Evolutionary conservation across 2,888 invertebrate species (phyloP).

Genomic region (Dasysyrphus tricinctus): DNA sequence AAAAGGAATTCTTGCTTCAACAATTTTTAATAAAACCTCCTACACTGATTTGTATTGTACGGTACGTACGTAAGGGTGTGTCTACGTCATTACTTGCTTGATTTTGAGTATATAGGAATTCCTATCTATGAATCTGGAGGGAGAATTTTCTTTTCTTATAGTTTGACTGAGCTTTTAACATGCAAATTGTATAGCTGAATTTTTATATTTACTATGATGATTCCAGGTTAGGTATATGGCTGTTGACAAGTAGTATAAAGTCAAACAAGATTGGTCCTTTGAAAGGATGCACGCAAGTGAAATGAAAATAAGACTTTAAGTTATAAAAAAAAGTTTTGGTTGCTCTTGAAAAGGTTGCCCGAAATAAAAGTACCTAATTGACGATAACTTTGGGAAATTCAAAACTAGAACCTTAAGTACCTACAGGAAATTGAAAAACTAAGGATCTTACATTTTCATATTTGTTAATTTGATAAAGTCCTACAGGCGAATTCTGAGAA

Average conservation of each 20-base stretch:
- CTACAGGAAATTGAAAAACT: neutral
- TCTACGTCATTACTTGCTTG: slow-evolving; percentile 20
- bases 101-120: slow-evolving; percentile 3
- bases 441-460: neutral
- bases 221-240: neutral
- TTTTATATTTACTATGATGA: neutral
- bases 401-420: neutral
- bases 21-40: slow-evolving; percentile 25
- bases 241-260: neutral
- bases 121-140: neutral
- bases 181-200: slow-evolving; percentile 19
- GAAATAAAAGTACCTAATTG: neutral
- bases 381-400: neutral
- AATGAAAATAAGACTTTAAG: neutral
- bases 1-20: slow-evolving; percentile 29
- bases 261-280: neutral
- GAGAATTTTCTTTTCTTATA: neutral
- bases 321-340: neutral
- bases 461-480: no score
- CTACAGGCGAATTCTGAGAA: no score
- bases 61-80: neutral
- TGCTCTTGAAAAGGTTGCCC: neutral
- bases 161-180: slow-evolving; percentile 1
- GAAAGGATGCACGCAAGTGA: neutral
- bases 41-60: neutral